A percentile compares a stretch with the other conserved stretches of the same genome.
Conservation (phyloP, 2,113 vertebrate species). For the Bettongia penicillata region DNA sequence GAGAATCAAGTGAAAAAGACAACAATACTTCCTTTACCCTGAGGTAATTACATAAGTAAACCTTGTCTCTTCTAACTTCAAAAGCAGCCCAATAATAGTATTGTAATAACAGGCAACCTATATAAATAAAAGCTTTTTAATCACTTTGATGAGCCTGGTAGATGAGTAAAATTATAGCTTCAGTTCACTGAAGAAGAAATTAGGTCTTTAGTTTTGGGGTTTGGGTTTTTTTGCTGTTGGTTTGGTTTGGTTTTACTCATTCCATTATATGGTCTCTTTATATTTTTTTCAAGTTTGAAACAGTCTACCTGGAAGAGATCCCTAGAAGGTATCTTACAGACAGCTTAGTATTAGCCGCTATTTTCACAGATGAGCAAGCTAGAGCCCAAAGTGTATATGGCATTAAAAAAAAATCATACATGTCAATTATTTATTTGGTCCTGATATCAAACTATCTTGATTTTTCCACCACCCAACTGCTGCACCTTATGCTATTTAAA, state of each 20-base stretch:
- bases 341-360: not conserved
- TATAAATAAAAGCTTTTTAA: conserved; percentile 53
- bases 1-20: conserved; percentile 42
- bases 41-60: conserved; percentile 50
- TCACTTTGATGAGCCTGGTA: conserved; percentile 41
- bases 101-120: conserved; percentile 12
- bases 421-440: not conserved
- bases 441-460: not conserved
- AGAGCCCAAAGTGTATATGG: not conserved
- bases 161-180: conserved; percentile 48
- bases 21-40: conserved; percentile 41
- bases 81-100: conserved; percentile 53
- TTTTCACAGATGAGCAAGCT: not conserved
- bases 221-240: not conserved
- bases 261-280: not conserved
- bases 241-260: not conserved
- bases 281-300: not conserved
- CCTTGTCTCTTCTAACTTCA: conserved; percentile 48
- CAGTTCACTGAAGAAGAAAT: conserved; percentile 25
- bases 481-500: not conserved
- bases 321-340: not conserved
- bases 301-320: not conserved
- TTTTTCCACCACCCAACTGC: not conserved
- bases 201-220: not conserved
- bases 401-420: not conserved